Conservation (phyloP, 2,888 invertebrate genomes). For the Spisula solida region DNA sequence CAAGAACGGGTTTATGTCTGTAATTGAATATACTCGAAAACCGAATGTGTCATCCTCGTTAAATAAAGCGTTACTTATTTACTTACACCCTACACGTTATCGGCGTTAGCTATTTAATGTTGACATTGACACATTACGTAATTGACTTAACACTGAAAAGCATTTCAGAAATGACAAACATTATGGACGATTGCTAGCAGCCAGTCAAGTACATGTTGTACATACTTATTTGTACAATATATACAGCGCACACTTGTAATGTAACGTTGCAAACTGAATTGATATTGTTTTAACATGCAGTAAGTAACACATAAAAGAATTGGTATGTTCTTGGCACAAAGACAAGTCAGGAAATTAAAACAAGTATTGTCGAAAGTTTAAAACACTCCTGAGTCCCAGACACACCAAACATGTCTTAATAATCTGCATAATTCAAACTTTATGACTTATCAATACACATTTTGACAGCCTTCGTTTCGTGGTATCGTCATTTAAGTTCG, state of each 20-base stretch:
- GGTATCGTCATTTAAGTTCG: neutral
- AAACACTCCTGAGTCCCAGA: neutral
- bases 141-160: too few relatives aligned
- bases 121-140: too few relatives aligned
- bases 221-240: too few relatives aligned
- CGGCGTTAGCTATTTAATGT: too few relatives aligned
- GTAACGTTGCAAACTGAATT: neutral
- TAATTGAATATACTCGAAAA: neutral
- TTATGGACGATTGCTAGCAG: too few relatives aligned
- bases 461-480: neutral
- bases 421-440: neutral
- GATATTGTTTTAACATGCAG: neutral
- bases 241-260: too few relatives aligned
- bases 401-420: neutral
- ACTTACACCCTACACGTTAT: too few relatives aligned
- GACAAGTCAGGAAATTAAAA: neutral
- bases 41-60: too few relatives aligned
- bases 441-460: neutral
- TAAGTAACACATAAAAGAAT: neutral
- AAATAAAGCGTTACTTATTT: too few relatives aligned
- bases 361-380: conserved; percentile 1
- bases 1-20: neutral
- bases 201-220: too few relatives aligned
- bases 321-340: neutral
- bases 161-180: too few relatives aligned